phyloP scores from a whole-genome alignment of 2,113 vertebrate species.

The Larimichthys crocea region DNA sequence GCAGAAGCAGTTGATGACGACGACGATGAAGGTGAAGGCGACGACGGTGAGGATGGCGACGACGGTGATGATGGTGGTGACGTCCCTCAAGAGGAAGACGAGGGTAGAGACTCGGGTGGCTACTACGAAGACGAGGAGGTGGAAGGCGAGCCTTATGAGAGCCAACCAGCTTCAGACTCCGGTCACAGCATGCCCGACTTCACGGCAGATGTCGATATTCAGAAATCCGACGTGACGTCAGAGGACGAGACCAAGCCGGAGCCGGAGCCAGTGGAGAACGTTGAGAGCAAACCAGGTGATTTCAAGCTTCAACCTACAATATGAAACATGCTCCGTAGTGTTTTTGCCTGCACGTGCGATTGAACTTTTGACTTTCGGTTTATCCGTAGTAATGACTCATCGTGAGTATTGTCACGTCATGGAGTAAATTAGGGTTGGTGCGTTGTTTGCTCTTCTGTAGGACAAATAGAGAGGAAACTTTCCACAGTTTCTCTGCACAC shows the following conservation, averaged over 20 bases:
- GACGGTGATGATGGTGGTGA: conserved; percentile 19
- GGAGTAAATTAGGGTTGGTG: not conserved
- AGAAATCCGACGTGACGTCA: conserved; percentile 57
- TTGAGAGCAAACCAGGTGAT: conserved; percentile 65
- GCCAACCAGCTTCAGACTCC: conserved; percentile 40
- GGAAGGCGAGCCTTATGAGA: conserved; percentile 56
- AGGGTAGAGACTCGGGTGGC: conserved; percentile 74
- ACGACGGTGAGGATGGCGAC: not conserved
- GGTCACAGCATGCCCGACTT: conserved; percentile 64
- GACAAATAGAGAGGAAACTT: too few relatives aligned
- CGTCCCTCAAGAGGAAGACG: conserved; percentile 63
- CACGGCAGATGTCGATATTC: conserved; percentile 60
- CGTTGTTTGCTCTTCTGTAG: not conserved
- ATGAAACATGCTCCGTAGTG: not conserved
- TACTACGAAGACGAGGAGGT: conserved; percentile 75
- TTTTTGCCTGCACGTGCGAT: not conserved
- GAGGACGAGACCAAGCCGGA: conserved; percentile 46
- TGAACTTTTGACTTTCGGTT: not conserved
- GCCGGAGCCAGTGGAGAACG: not conserved
- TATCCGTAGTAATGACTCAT: not conserved
- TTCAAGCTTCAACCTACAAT: not conserved
- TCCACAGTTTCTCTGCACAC: too few relatives aligned
- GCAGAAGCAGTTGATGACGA: conserved; percentile 38
- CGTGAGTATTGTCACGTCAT: not conserved
- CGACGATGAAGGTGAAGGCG: not conserved